Percentiles rank a stretch among this genome's conserved stretches.
phyloP scores from a whole-genome alignment of 2,113 vertebrate species.

The Bubo scandiacus region DNA sequence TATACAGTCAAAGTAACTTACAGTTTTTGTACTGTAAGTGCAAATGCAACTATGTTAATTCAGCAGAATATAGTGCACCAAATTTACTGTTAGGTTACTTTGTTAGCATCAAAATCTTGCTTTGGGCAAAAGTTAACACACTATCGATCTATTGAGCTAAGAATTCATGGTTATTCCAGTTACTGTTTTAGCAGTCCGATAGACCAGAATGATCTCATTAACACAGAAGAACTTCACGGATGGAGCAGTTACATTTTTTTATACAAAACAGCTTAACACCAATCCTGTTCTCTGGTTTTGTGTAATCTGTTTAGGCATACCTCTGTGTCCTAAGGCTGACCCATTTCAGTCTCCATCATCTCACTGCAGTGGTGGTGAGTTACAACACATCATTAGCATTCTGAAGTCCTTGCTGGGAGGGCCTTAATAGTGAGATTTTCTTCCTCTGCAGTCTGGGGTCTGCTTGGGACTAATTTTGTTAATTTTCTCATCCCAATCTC shows the following conservation, averaged over 20 bases:
- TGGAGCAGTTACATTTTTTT: background rate
- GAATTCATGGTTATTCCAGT: background rate
- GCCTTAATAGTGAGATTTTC: background rate
- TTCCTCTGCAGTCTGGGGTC: background rate
- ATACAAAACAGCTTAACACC: background rate
- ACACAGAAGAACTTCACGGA: background rate
- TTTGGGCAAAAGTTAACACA: background rate
- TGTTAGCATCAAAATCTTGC: background rate
- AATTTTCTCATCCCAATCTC: background rate
- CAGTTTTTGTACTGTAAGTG: background rate
- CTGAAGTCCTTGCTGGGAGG: background rate
- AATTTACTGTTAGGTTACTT: background rate
- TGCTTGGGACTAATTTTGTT: background rate
- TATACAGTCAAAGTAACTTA: background rate
- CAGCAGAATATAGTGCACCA: background rate
- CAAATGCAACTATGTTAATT: background rate
- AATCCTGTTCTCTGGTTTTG: background rate
- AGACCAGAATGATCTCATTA: background rate
- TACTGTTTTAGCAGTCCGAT: background rate
- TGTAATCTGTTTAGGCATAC: background rate
- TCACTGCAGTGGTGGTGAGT: background rate
- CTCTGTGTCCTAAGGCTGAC: background rate
- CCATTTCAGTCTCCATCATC: background rate
- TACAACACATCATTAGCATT: background rate
- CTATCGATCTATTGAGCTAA: background rate